phyloP scores from a whole-genome alignment of 2,797 vertebrate genomes.

The Sebastes trivittatus region DNA sequence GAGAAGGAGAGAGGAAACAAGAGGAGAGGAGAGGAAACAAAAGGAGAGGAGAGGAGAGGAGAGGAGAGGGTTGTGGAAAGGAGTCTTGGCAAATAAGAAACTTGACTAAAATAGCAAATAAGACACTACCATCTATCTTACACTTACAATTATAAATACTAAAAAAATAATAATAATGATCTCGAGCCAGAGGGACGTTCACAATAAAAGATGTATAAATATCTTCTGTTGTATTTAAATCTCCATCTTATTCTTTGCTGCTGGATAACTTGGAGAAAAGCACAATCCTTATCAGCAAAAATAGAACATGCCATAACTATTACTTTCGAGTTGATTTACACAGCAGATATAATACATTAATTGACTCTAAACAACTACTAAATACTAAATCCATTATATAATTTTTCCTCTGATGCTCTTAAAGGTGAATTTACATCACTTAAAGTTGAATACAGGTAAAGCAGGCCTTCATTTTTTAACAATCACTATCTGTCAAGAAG shows the following conservation, averaged over 20 bases:
- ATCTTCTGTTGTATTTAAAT: background rate
- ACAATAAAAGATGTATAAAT: no score
- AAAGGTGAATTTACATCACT: background rate
- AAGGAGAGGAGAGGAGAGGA: no score
- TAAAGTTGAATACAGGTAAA: background rate
- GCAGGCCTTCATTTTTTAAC: background rate
- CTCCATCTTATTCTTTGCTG: background rate
- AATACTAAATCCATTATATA: background rate
- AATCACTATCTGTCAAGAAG: background rate
- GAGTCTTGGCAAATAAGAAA: no score
- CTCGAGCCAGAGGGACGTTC: background rate
- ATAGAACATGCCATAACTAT: background rate
- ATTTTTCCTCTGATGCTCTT: background rate
- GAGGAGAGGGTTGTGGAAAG: no score
- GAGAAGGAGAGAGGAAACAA: no score
- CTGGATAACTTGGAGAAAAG: background rate
- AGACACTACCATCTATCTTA: background rate
- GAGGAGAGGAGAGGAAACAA: no score
- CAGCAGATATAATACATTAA: background rate
- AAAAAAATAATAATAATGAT: background rate
- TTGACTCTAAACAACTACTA: background rate
- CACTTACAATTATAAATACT: background rate
- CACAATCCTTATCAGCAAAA: background rate
- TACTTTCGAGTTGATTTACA: background rate
- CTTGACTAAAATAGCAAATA: background rate